These are phyloP conservation scores for Pituophis catenifer DNA, from an alignment of 2,113 vertebrate genomes.

Conservation along the genomic window DNA sequence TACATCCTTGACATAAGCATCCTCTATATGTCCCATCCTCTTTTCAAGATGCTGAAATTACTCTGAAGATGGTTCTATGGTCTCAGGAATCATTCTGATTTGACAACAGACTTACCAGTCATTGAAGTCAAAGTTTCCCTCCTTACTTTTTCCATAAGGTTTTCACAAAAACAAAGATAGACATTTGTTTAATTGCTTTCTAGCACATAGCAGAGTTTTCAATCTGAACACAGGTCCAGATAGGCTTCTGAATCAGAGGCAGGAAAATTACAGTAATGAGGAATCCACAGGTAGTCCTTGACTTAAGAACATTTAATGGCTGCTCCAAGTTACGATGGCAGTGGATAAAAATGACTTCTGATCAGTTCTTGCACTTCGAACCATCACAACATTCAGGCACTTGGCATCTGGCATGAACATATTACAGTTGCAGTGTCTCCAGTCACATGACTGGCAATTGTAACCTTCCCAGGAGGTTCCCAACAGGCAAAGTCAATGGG, in stretches of 20 bases:
- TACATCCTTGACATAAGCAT: not conserved
- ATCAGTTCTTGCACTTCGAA: not conserved
- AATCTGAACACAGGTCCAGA: not conserved
- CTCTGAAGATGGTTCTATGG: not conserved
- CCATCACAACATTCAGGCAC: not conserved
- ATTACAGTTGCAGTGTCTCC: not conserved
- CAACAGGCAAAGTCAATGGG: too few species aligned
- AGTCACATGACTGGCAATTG: too few species aligned
- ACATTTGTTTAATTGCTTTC: not conserved
- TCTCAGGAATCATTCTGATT: not conserved
- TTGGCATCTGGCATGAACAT: not conserved
- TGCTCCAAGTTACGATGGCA: not conserved
- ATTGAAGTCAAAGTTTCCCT: not conserved
- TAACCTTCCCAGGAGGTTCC: too few species aligned
- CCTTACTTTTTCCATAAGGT: not conserved
- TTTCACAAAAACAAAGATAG: not conserved
- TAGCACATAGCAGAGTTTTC: not conserved
- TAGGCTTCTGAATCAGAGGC: not conserved
- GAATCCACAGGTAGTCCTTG: not conserved
- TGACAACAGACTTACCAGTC: not conserved
- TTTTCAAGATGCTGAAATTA: not conserved
- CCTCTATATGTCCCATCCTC: not conserved
- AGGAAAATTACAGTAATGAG: not conserved
- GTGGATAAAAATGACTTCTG: not conserved
- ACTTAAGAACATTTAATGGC: not conserved